Base-by-base conservation (phyloP, 2,888 invertebrate genomes). In the Tachina lurida region DNA sequence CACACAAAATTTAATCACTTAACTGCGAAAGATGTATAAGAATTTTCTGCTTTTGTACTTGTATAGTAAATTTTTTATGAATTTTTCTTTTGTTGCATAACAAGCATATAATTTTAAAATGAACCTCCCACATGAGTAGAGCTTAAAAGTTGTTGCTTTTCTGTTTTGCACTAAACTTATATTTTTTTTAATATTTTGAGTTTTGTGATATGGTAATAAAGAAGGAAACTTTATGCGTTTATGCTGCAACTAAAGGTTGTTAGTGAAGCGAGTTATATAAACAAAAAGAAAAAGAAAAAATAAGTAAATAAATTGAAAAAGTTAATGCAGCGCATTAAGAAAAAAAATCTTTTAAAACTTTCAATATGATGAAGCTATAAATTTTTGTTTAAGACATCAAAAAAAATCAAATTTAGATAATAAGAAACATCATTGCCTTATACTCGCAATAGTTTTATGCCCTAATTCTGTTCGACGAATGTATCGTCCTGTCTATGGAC, bases 81-180 rank as follows among this genome's bases (percentile, higher is more conserved):
- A 56, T 19, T 19, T 19, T 56, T 8, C 9, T 19, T 54, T 54
- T 54, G 10, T 54, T 12, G 2, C 19, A 19, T 2, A 19, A 15
- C 31, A 31, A 22, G 49, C 12, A 13, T 3, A 60, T 7, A 43
- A 60, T 49, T 60, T 41, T 8, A n/a, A 70, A 62, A 67, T 67
- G 31, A 60, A 79, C 52, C 78, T 76, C 75, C 80, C 84, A 80
- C 76, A 84, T 84, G 84, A 84, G 68, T 63, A 79, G 52, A 80
- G 65, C 75, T 80, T 71, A n/a, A 75, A 80, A 63, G 74, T 56
- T 84, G 45, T 54, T 70, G 41, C 47, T 70, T 71, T 71, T 12
- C 10, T 5, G 31, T 71, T 76, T 63, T 63, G 19, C 15, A 52
- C 60, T 13, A 68, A 63, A n/a, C 52, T 77, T 9, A 47, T 58